Evolutionary conservation across 2,797 vertebrate genomes (phyloP).

Genomic region (Leptatherina wallacei): DNA sequence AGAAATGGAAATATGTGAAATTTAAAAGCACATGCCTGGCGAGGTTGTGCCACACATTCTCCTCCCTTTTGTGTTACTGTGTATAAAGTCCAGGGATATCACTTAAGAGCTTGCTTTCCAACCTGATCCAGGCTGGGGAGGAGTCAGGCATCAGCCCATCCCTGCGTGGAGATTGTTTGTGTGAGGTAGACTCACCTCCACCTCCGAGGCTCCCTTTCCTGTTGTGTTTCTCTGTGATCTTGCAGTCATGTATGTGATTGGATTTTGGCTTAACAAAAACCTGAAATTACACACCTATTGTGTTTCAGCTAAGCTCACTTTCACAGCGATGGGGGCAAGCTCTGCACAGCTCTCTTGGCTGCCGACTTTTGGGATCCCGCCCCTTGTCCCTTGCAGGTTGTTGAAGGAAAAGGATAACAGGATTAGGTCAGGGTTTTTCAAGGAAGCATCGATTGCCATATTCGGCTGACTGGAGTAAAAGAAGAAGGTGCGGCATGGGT

Average conservation of each 20-base stretch:
- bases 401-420: conserved; percentile 92
- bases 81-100: conserved; percentile 12
- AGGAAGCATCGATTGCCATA: conserved; percentile 87
- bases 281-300: conserved; percentile 99
- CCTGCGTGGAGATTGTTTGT: conserved; percentile 81
- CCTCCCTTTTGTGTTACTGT: conserved; percentile 7
- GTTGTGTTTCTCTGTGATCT: conserved; percentile 94
- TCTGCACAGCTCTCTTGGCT: conserved; percentile 86
- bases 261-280: conserved; percentile 99
- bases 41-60: conserved; percentile 22
- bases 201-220: conserved; percentile 84
- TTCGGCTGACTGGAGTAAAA: conserved; percentile 80
- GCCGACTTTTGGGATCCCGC: conserved; percentile 84
- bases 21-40: conserved; percentile 24
- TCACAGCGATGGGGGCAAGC: conserved; percentile 88
- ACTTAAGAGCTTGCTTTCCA: conserved; percentile 18
- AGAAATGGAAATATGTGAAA: conserved; percentile 41
- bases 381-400: conserved; percentile 86
- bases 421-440: conserved; percentile 88
- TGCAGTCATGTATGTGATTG: conserved; percentile 99
- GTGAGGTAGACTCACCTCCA: conserved; percentile 88
- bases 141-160: conserved; percentile 48
- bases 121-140: conserved; percentile 44
- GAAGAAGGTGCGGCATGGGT: conserved; percentile 66
- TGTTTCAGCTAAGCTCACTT: conserved; percentile 92